These are phyloP conservation scores for Apostichopus japonicus DNA, from an alignment of 35 echinoderm and acorn worm genomes.

Conservation along the genomic window DNA sequence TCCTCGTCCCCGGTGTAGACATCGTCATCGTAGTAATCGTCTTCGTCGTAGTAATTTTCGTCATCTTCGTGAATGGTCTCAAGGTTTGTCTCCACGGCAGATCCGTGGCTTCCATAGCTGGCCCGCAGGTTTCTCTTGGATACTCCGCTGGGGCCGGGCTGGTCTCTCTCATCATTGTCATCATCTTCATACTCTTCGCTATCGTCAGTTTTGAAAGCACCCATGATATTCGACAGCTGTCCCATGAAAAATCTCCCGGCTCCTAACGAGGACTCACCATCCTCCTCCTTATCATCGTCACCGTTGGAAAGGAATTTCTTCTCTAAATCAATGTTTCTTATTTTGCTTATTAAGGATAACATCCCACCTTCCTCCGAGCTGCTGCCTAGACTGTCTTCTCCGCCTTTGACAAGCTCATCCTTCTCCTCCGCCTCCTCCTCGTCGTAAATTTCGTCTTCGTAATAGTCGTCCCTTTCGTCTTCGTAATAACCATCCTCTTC, in stretches of 20 bases:
- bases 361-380: background rate
- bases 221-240: slow-evolving; percentile 1
- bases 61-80: slow-evolving; percentile 28
- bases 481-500: background rate
- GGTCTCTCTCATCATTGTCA: background rate
- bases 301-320: slow-evolving; percentile 23
- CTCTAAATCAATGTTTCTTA: slow-evolving; percentile 34
- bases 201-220: slow-evolving; percentile 31
- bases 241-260: background rate
- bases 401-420: background rate
- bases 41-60: slow-evolving; percentile 14
- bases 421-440: background rate
- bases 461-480: background rate
- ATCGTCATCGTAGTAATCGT: background rate
- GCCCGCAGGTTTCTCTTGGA: slow-evolving; percentile 15
- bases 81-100: slow-evolving; percentile 19
- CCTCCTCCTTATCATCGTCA: background rate
- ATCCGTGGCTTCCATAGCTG: background rate
- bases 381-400: background rate
- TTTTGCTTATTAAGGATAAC: slow-evolving; percentile 9
- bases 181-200: slow-evolving; percentile 15
- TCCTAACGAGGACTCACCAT: background rate
- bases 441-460: background rate
- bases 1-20: background rate
- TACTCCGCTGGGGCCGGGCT: slow-evolving; percentile 14